Evolutionary conservation across 2,888 invertebrate species (phyloP).

Genomic region (Trichacis sp.): DNA sequence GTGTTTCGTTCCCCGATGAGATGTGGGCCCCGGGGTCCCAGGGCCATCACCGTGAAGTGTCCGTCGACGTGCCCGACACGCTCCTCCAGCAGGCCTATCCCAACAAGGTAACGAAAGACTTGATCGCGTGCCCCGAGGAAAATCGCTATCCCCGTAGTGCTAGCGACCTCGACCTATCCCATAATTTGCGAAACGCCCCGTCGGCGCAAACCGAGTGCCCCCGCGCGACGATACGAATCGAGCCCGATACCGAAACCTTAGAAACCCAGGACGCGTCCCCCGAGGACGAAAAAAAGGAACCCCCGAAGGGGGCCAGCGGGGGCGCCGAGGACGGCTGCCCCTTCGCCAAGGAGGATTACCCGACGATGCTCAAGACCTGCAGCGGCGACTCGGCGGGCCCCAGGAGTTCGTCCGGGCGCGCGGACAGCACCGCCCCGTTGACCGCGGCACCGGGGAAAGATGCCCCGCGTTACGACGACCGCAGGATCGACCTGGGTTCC

Average conservation of each 20-base stretch:
- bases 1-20: too few relatives aligned
- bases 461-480: conserved; percentile 58
- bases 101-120: conserved; percentile 67
- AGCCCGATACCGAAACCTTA: conserved; percentile 65
- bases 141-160: conserved; percentile 61
- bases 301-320: conserved; percentile 60
- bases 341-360: conserved; percentile 67
- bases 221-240: conserved; percentile 71
- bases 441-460: conserved; percentile 52
- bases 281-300: conserved; percentile 46
- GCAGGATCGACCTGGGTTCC: conserved; percentile 62
- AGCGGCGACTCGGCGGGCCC: conserved; percentile 67
- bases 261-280: conserved; percentile 51
- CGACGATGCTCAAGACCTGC: conserved; percentile 66
- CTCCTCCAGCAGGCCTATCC: conserved; percentile 68
- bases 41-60: conserved; percentile 97
- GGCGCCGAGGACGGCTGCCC: conserved; percentile 66
- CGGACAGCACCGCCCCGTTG: conserved; percentile 64
- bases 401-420: conserved; percentile 64
- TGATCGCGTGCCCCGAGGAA: conserved; percentile 50
- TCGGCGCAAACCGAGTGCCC: conserved; percentile 60
- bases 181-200: conserved; percentile 55
- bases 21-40: conserved; percentile 67
- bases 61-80: conserved; percentile 95
- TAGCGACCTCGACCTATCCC: conserved; percentile 59